Percentiles rank a stretch among this genome's conserved stretches.
These are phyloP conservation scores for Silurus asotus DNA, from an alignment of 2,113 vertebrate genomes.

Conservation along the genomic window DNA sequence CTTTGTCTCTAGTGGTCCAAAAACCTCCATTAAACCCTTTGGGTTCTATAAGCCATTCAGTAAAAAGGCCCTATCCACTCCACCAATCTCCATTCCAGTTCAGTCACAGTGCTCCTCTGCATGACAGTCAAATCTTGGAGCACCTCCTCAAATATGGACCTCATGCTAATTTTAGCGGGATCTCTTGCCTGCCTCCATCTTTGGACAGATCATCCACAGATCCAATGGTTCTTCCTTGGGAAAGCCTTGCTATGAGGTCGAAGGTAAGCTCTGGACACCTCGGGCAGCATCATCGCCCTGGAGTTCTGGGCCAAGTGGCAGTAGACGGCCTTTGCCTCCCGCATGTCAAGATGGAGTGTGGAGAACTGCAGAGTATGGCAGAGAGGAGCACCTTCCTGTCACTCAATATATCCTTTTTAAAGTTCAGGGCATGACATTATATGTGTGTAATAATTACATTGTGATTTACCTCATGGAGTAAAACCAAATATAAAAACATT, in stretches of 20 bases:
- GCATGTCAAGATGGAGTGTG: constrained; percentile 74
- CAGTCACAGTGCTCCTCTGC: constrained; percentile 65
- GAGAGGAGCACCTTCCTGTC: constrained; percentile 74
- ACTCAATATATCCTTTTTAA: constrained; percentile 88
- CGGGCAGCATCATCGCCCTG: constrained; percentile 68
- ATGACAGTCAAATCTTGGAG: constrained; percentile 78
- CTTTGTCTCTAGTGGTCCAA: constrained; percentile 67
- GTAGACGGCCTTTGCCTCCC: constrained; percentile 73
- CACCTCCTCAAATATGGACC: constrained; percentile 77
- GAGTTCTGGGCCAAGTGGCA: constrained; percentile 58
- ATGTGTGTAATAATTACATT: not conserved
- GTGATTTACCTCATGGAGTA: not conserved
- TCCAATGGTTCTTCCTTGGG: constrained; percentile 74
- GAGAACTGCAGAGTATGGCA: constrained; percentile 68
- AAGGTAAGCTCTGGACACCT: constrained; percentile 70
- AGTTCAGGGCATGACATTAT: not conserved
- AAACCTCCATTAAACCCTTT: constrained; percentile 67
- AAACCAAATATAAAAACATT: not conserved
- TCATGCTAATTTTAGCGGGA: constrained; percentile 63
- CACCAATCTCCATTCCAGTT: constrained; percentile 70
- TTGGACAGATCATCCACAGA: constrained; percentile 68
- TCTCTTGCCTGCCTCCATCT: constrained; percentile 62
- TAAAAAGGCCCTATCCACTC: constrained; percentile 71
- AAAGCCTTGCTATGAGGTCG: constrained; percentile 70
- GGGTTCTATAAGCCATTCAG: constrained; percentile 60